These are phyloP conservation scores for Athalia circularis DNA, from an alignment of 2,888 invertebrate species.

Conservation along the genomic window DNA sequence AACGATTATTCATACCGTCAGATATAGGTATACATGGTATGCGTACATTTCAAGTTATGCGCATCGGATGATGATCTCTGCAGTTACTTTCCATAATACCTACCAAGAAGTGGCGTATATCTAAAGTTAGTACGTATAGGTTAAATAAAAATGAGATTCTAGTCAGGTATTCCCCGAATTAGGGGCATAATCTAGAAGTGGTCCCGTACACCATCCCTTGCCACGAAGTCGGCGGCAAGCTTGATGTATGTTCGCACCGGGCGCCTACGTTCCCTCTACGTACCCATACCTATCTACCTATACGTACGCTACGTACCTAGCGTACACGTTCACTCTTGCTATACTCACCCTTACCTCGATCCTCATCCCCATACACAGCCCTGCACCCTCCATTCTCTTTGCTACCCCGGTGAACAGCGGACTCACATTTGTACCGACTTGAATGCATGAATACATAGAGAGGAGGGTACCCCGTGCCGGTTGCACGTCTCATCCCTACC, in stretches of 20 bases:
- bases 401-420: constrained; percentile 44
- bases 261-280: constrained; percentile 10
- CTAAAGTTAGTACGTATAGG: constrained; percentile 10
- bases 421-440: constrained; percentile 49
- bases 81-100: background rate
- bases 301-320: constrained; percentile 2
- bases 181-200: constrained; percentile 52
- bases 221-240: constrained; percentile 42
- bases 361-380: background rate
- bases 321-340: constrained; percentile 32
- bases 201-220: constrained; percentile 45
- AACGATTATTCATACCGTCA: too few species aligned
- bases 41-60: background rate
- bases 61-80: background rate
- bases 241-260: constrained; percentile 45
- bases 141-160: constrained; percentile 39
- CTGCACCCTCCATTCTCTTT: background rate
- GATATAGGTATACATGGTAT: too few species aligned
- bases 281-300: constrained; percentile 9
- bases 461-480: constrained; percentile 50
- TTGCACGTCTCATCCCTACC: constrained; percentile 50
- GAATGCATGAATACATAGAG: constrained; percentile 51
- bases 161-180: constrained; percentile 50
- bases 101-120: background rate
- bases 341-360: constrained; percentile 23